Base-by-base conservation (phyloP, 1,140 invertebrate species). In the Agrilus planipennis region DNA sequence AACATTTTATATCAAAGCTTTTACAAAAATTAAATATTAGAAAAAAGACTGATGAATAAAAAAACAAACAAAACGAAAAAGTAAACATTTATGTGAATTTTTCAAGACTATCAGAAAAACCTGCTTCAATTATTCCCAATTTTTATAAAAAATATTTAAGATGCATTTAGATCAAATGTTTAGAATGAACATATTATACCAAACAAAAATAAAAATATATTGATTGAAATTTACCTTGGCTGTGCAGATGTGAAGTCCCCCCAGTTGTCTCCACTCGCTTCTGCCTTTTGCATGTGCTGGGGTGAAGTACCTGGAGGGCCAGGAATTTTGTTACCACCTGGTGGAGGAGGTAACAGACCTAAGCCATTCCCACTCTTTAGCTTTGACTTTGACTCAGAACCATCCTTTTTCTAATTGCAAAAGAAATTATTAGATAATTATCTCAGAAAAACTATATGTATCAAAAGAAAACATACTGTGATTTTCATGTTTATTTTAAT, bases 401-500 rank as follows among this genome's bases (percentile, higher is more conserved):
- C 83, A 67, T 90, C 85, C 71, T 89, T 92, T 77, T 88, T 89
- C 84, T 90, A 51, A 23, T 44, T 41, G 38, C 39, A 43, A 31
- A 32, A 16, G 11, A 38, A 34, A 17, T 21, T 17, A 18, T 22
- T 20, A 15, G 27, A 27, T 39, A 9, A 6, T 12, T n/a, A 36
- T 17, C n/a, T 29, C 15, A 4, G 11, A 34, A 10, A 29, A 25
- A n/a, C 9, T 19, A 18, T 22, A 29, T 14, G 5, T 7, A 40
- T 11, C 35, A 21, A 43, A 39, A 12, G n/a, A 15, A 14, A 10
- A 63, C 76, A 74, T 71, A 94, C 90, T 47, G 86, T 89, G 51
- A 97, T 93, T 68, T 90, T 90, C 85, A 93, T 92, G 60, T 97
- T 97, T 29, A 98, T 93, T 70, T 92, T 96, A 47, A 98, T 97